Percentiles rank a stretch among this genome's conserved stretches.
phyloP scores from a whole-genome alignment of 2,113 vertebrate species.

The Phodopus roborovskii region DNA sequence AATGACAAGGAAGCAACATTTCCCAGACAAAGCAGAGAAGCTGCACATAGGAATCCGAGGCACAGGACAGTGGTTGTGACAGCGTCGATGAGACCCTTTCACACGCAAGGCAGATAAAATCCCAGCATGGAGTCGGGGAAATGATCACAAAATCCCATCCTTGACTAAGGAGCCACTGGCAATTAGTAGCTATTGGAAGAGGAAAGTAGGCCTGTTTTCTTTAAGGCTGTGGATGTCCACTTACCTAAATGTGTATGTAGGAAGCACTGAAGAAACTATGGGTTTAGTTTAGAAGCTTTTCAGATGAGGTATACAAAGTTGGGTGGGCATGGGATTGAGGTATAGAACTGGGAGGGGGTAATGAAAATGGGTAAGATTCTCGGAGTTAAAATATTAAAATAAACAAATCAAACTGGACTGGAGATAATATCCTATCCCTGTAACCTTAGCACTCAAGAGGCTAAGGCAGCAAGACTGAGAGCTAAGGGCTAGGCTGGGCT shows the following conservation, averaged over 20 bases:
- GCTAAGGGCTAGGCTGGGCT: neutral
- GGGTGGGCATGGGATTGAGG: neutral
- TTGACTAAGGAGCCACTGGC: neutral
- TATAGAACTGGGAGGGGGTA: neutral
- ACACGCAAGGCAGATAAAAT: neutral
- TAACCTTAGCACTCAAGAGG: neutral
- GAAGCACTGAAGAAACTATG: neutral
- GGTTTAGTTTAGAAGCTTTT: neutral
- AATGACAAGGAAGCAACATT: too few relatives aligned
- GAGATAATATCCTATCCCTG: neutral
- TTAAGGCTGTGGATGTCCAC: neutral
- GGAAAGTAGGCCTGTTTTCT: neutral
- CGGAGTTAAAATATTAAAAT: neutral
- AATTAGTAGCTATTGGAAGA: neutral
- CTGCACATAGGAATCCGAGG: neutral
- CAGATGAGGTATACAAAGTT: neutral
- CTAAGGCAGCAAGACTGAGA: neutral
- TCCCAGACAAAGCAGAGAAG: neutral
- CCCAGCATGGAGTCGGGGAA: neutral
- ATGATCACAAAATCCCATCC: neutral
- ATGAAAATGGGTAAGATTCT: neutral
- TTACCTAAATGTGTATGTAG: neutral
- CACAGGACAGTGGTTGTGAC: too few relatives aligned
- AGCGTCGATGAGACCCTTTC: neutral
- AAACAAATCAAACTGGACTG: neutral